Conservation (phyloP, 2,888 invertebrate species). For the Amorpha juglandis region DNA sequence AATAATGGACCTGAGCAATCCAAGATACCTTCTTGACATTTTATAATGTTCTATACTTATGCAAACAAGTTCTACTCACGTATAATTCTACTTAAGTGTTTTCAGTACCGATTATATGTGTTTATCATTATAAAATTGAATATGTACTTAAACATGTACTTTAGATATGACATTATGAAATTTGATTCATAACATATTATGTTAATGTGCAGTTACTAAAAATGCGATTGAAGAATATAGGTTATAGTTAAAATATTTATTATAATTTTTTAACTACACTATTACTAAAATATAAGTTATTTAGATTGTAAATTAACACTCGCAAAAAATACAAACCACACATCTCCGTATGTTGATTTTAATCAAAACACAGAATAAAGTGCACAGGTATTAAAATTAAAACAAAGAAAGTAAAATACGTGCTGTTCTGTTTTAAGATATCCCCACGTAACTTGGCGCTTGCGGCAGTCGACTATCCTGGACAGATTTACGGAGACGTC, state of each 20-base stretch:
- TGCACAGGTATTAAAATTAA: slow-evolving; percentile 42
- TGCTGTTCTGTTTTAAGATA: slow-evolving; percentile 40
- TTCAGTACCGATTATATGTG: too few species aligned
- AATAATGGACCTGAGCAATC: slow-evolving; percentile 24
- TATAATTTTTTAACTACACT: too few species aligned
- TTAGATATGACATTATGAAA: too few species aligned
- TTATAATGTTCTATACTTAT: slow-evolving; percentile 8
- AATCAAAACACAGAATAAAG: slow-evolving; percentile 9
- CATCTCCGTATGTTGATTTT: not conserved
- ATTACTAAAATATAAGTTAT: too few species aligned
- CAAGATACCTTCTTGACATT: slow-evolving; percentile 20
- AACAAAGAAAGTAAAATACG: slow-evolving; percentile 37
- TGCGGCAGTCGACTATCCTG: slow-evolving; percentile 36
- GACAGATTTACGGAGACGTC: slow-evolving; percentile 69
- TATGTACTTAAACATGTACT: too few species aligned
- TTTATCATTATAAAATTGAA: too few species aligned
- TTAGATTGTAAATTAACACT: too few species aligned
- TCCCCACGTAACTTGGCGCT: slow-evolving; percentile 42
- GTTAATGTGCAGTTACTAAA: too few species aligned
- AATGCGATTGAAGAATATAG: too few species aligned
- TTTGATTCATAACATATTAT: too few species aligned
- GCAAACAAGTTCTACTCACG: slow-evolving; percentile 10
- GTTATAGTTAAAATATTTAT: too few species aligned
- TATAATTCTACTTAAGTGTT: not conserved
- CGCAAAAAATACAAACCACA: too few species aligned